phyloP scores from a whole-genome alignment of 2,797 vertebrate species.

The Phoeniculus purpureus region DNA sequence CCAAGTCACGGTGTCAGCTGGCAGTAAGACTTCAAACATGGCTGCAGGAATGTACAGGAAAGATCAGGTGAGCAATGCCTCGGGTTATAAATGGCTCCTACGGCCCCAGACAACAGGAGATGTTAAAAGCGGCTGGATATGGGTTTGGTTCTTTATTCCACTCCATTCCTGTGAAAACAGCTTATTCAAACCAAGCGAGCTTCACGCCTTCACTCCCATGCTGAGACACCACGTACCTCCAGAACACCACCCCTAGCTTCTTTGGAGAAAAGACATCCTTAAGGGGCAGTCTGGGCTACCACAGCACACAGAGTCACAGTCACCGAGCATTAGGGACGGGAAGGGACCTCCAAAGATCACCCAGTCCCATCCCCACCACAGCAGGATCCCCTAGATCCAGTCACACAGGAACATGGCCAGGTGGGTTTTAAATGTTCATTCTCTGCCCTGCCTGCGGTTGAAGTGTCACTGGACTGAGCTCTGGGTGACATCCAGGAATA shows the following conservation, averaged over 20 bases:
- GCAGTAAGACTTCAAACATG: background rate
- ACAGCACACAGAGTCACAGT: fast-evolving
- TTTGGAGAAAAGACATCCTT: background rate
- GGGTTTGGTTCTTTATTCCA: background rate
- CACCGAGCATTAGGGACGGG: too few relatives aligned
- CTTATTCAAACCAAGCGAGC: background rate
- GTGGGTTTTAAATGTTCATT: background rate
- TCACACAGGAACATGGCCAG: too few relatives aligned
- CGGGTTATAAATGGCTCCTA: background rate
- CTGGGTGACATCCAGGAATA: background rate
- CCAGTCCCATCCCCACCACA: background rate
- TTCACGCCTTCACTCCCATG: background rate
- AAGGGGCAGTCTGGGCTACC: background rate
- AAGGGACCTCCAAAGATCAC: too few relatives aligned
- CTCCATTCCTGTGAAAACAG: background rate
- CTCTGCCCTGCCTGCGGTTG: background rate
- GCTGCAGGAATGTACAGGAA: background rate
- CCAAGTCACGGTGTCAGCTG: background rate
- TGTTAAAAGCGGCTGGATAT: background rate
- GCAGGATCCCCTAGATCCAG: background rate
- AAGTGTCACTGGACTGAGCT: background rate
- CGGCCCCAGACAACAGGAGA: background rate
- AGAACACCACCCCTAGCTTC: background rate
- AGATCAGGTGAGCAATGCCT: background rate
- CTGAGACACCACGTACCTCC: background rate